Evolutionary conservation across 1,140 invertebrate species (phyloP).

Genomic region (Drosophila prosaltans): DNA sequence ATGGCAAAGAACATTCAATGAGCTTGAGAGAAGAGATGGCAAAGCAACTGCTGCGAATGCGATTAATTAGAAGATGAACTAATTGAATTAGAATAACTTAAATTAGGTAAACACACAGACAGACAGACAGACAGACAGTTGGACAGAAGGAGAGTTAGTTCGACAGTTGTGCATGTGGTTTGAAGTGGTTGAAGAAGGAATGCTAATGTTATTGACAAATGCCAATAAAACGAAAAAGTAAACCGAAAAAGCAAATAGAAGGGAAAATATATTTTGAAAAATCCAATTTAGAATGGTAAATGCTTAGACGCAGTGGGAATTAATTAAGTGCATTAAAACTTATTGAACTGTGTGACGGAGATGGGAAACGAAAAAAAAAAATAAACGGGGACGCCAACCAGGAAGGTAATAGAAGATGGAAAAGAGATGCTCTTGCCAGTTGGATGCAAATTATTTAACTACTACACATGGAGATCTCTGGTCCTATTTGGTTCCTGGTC

Average conservation of each 20-base stretch:
- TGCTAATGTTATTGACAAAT: constrained; percentile 62
- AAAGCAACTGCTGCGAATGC: constrained; percentile 38
- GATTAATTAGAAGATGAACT: constrained; percentile 74
- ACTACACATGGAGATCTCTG: constrained; percentile 40
- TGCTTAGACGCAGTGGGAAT: constrained; percentile 58
- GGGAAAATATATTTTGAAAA: constrained; percentile 52
- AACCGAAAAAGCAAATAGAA: constrained; percentile 18
- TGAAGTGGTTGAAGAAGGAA: constrained; percentile 25
- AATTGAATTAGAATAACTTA: constrained; percentile 82
- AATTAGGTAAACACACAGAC: constrained; percentile 71
- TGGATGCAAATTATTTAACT: constrained; percentile 75
- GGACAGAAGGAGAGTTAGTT: background rate
- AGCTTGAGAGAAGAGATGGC: constrained; percentile 12
- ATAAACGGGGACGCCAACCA: background rate
- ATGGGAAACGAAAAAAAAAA: background rate
- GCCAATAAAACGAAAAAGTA: constrained; percentile 35
- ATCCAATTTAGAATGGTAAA: constrained; percentile 74
- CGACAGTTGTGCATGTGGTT: background rate
- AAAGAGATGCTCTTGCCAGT: constrained; percentile 33
- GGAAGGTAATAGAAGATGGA: background rate
- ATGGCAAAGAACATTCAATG: background rate
- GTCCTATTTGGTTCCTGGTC: background rate
- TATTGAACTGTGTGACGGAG: constrained; percentile 68
- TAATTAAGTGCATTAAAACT: constrained; percentile 82
- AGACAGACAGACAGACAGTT: background rate